Conservation (phyloP, 2,797 vertebrate species). For the Graptemys geographica region DNA sequence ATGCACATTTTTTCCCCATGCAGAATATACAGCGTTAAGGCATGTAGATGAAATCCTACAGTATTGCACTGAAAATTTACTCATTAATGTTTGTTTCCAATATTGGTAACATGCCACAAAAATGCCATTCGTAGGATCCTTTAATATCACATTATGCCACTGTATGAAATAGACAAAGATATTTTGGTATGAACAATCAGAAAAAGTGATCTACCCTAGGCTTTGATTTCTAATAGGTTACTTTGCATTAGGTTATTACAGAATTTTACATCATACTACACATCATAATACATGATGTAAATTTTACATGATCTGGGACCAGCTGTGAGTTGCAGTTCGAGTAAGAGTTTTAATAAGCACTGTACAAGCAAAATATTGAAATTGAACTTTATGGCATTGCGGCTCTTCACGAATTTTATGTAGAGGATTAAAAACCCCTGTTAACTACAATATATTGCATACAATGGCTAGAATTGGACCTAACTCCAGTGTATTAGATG, state of each 20-base stretch:
- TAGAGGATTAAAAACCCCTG: neutral
- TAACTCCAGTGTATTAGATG: neutral
- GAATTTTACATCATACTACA: slow-evolving; percentile 3
- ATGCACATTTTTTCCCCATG: neutral
- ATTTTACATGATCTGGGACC: slow-evolving; percentile 22
- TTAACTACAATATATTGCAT: neutral
- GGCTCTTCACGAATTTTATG: neutral
- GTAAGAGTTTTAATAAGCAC: slow-evolving; percentile 2
- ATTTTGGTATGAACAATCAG: neutral
- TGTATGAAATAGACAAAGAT: neutral
- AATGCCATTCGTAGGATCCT: neutral
- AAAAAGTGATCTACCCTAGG: neutral
- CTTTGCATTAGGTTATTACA: neutral
- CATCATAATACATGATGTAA: neutral
- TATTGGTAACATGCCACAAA: neutral
- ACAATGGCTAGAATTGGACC: neutral
- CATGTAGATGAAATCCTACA: neutral
- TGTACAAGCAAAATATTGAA: slow-evolving; percentile 1
- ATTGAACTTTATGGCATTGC: neutral
- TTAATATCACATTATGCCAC: neutral
- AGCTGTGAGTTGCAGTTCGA: neutral
- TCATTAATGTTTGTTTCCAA: neutral
- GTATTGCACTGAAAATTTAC: neutral
- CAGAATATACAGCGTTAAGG: neutral
- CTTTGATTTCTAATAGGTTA: neutral